These are phyloP conservation scores for Saccostrea echinata DNA, from an alignment of 1,140 invertebrate genomes.

Conservation along the genomic window DNA sequence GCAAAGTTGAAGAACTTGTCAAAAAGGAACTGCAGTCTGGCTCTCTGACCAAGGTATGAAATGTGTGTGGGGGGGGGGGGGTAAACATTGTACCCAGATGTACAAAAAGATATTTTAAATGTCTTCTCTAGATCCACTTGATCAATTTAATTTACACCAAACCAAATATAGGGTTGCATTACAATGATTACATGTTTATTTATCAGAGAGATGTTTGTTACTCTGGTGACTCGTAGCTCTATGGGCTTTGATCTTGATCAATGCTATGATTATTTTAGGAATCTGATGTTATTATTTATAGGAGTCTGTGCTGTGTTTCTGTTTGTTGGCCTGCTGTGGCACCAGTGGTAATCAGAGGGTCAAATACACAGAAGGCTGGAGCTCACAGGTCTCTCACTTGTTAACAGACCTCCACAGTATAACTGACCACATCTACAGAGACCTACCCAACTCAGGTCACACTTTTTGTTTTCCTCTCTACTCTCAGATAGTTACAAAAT, in stretches of 20 bases:
- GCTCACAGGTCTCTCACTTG: neutral
- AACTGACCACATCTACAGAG: slow-evolving; percentile 13
- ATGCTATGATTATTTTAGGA: too few species aligned
- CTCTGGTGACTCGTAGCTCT: too few species aligned
- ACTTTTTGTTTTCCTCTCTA: neutral
- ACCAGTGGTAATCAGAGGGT: slow-evolving; percentile 10
- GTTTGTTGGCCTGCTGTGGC: neutral
- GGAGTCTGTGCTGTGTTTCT: neutral
- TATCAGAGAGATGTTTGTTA: too few species aligned
- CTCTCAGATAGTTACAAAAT: neutral
- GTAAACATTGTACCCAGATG: too few species aligned
- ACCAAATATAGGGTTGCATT: too few species aligned
- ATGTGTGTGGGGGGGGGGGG: too few species aligned
- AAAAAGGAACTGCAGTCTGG: neutral
- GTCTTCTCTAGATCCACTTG: too few species aligned
- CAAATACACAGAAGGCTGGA: slow-evolving; percentile 4
- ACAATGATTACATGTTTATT: too few species aligned
- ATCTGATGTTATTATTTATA: neutral
- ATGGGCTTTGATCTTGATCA: too few species aligned
- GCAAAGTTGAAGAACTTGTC: neutral
- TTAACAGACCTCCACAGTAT: neutral
- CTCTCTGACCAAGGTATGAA: neutral
- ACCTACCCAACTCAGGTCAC: neutral
- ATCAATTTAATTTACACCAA: too few species aligned
- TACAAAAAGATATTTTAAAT: too few species aligned